Base-by-base conservation (phyloP, 37 sponge, comb jelly and placozoan species). In the Aplysina aerophoba region DNA sequence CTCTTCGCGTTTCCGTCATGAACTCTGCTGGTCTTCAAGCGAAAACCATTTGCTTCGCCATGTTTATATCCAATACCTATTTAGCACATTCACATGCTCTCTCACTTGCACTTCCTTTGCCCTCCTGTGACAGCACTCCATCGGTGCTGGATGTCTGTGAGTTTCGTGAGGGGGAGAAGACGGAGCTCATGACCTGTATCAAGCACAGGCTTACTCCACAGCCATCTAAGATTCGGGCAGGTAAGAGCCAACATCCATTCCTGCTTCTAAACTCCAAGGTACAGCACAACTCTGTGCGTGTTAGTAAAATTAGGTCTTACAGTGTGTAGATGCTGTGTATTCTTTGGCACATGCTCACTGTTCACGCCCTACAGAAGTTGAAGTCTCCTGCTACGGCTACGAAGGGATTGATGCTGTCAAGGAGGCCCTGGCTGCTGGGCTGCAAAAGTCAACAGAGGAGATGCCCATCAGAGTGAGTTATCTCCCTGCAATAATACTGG, bases 341-440 rank as follows among this genome's bases (percentile, higher is more conserved):
- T 3, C 8, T 11, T 44, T 44, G 3, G 50, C 8, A 8, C 50
- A 44, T 8, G 3, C 50, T n/a, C n/a, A n/a, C n/a, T n/a, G n/a
- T n/a, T n/a, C n/a, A n/a, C n/a, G n/a, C 37, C 44, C 38, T 82
- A 50, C 65, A 90, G 97, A 94, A 39, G 79, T 98, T 14, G 97
- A 98, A 58, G 97, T 98, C 44, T 86, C 89, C 16, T 98, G 99
- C 77, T 98, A 98, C 78, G 92, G 91, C 24, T 98, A 98, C 63
- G 99, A 98, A 61, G 99, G 99, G 8, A 94, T 98, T 62, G 99
- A 98, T 82, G 99, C 99, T 58, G 95, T 98, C 22, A 98, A 96
- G 77, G 66, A 40, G 25, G 92, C 99, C 2, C 86, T 98, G 73
- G 90, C 71, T 44, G 92, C 88, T 37, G 99, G 99, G 0, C 87